A percentile compares a stretch with the other conserved stretches of the same genome.
These are phyloP conservation scores for Samia ricini DNA, from an alignment of 1,140 invertebrate species.

Conservation along the genomic window DNA sequence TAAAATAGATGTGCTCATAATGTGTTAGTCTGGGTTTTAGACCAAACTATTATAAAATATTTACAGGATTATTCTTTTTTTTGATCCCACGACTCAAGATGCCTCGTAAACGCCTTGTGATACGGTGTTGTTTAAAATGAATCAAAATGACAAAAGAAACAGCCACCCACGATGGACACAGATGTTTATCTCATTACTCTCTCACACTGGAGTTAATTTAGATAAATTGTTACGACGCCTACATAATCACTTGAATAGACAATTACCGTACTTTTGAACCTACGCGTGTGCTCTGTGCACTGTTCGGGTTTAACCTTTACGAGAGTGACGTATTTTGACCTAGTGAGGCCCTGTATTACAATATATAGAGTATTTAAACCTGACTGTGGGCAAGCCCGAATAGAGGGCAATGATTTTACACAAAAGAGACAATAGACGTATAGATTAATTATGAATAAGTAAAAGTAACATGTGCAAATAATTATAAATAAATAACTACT, in stretches of 20 bases:
- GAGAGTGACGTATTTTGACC: too few relatives aligned
- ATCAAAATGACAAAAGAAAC: background rate
- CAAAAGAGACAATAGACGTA: too few relatives aligned
- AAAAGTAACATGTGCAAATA: too few relatives aligned
- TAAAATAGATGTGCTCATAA: too few relatives aligned
- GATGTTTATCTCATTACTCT: background rate
- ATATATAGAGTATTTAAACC: too few relatives aligned
- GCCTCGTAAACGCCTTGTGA: background rate
- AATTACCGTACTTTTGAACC: background rate
- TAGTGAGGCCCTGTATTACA: too few relatives aligned
- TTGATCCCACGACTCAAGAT: background rate
- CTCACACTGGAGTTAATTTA: conserved; percentile 13
- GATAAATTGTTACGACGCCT: conserved; percentile 15
- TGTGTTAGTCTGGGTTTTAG: too few relatives aligned
- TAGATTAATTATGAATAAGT: too few relatives aligned
- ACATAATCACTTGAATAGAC: conserved; percentile 5
- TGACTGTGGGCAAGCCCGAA: too few relatives aligned
- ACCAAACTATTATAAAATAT: too few relatives aligned
- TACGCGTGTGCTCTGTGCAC: background rate
- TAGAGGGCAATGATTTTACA: too few relatives aligned
- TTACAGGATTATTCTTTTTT: background rate
- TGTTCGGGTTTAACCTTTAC: background rate
- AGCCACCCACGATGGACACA: background rate
- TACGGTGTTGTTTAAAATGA: background rate
- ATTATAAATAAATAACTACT: too few relatives aligned